Conservation (phyloP, 2,113 vertebrate genomes). For the Pseudopipra pipra region DNA sequence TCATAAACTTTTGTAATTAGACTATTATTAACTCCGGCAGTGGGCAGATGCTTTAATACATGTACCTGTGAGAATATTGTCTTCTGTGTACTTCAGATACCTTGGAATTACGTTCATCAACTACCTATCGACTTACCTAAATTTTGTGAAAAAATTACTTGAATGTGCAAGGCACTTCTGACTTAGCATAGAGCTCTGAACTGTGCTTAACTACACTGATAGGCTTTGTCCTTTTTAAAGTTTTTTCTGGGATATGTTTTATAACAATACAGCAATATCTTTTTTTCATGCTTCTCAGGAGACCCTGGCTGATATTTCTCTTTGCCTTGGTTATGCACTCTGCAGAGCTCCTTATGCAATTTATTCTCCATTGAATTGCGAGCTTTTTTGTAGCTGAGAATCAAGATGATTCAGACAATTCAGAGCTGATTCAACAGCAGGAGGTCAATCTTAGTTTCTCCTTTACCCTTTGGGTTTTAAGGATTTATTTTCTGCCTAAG, state of each 20-base stretch:
- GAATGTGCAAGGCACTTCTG: not conserved
- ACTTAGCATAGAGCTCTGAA: not conserved
- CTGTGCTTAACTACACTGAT: not conserved
- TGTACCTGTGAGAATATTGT: not conserved
- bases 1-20: not conserved
- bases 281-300: not conserved
- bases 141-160: not conserved
- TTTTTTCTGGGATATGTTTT: not conserved
- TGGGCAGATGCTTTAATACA: not conserved
- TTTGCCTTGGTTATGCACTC: not conserved
- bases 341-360: conserved; percentile 24
- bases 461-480: not conserved
- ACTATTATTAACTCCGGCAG: not conserved
- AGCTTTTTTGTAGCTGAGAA: not conserved
- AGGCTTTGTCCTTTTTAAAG: not conserved
- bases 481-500: conserved; percentile 5
- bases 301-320: not conserved
- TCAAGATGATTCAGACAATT: conserved; percentile 44
- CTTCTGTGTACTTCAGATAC: not conserved
- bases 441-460: conserved; percentile 16
- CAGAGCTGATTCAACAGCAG: conserved; percentile 23
- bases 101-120: not conserved
- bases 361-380: conserved; percentile 17
- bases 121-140: not conserved
- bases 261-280: not conserved